Evolutionary conservation across 2,797 vertebrate species (phyloP).

Genomic region (Labeo calbasu): DNA sequence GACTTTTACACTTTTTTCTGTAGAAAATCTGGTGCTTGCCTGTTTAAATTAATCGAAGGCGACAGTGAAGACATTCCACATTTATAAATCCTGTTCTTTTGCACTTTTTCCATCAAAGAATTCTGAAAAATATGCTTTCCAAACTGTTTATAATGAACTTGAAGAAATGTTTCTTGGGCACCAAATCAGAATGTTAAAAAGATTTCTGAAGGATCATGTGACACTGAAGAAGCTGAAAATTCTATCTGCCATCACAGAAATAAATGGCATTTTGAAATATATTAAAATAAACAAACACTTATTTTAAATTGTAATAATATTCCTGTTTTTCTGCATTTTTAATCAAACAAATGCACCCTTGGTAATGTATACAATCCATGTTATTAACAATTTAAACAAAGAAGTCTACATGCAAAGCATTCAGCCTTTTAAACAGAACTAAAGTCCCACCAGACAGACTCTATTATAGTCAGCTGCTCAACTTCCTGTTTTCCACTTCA

Average conservation of each 20-base stretch:
- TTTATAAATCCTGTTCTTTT: not conserved
- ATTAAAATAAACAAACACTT: not conserved
- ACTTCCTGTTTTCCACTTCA: slow-evolving; percentile 50
- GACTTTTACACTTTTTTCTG: not conserved
- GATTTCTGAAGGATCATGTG: not conserved
- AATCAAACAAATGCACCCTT: not conserved
- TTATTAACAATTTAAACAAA: not conserved
- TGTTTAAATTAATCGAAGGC: not conserved
- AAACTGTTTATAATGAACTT: not conserved
- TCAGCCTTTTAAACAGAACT: slow-evolving; percentile 2
- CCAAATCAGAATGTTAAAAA: not conserved
- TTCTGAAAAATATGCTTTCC: not conserved
- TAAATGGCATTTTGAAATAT: not conserved
- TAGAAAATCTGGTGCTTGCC: not conserved
- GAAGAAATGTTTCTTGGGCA: not conserved
- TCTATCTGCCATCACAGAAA: not conserved
- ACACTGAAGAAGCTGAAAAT: not conserved
- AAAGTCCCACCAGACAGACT: slow-evolving; percentile 21
- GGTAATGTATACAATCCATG: not conserved
- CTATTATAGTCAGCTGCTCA: slow-evolving; percentile 36
- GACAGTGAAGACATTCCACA: not conserved
- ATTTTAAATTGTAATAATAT: not conserved
- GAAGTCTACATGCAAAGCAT: not conserved
- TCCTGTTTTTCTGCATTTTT: not conserved
- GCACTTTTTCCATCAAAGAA: not conserved